Evolutionary conservation across 2,113 vertebrate genomes (phyloP).

Genomic region (Anguilla japonica): DNA sequence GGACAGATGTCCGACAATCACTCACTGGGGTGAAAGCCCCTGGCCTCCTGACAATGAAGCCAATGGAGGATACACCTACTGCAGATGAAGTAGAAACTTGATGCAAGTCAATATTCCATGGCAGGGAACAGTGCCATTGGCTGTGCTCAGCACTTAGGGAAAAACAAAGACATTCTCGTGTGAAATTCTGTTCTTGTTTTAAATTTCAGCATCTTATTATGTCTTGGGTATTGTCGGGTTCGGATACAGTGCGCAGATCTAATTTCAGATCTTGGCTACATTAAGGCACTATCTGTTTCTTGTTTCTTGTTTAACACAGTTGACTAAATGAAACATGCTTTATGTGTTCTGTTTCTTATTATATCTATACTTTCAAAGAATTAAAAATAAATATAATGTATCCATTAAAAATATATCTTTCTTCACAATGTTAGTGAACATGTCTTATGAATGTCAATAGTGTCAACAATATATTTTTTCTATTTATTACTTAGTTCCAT

Average conservation of each 20-base stretch:
- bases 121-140: background rate
- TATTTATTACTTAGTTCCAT: too few species aligned
- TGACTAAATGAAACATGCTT: background rate
- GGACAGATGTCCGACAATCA: conserved; percentile 52
- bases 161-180: background rate
- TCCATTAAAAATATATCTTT: too few species aligned
- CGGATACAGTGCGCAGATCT: background rate
- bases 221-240: background rate
- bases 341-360: background rate
- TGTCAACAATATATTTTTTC: too few species aligned
- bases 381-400: background rate
- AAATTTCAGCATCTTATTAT: background rate
- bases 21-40: conserved; percentile 38
- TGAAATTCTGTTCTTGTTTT: background rate
- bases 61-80: conserved; percentile 25
- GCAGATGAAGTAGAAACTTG: conserved; percentile 3
- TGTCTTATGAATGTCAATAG: too few species aligned
- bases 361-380: background rate
- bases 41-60: conserved; percentile 35
- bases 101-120: background rate
- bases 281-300: background rate
- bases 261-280: background rate
- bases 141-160: background rate
- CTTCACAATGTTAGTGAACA: too few species aligned
- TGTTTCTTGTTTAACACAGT: background rate